Base-by-base conservation (phyloP, 2,113 vertebrate genomes). In the Heterocephalus glaber region DNA sequence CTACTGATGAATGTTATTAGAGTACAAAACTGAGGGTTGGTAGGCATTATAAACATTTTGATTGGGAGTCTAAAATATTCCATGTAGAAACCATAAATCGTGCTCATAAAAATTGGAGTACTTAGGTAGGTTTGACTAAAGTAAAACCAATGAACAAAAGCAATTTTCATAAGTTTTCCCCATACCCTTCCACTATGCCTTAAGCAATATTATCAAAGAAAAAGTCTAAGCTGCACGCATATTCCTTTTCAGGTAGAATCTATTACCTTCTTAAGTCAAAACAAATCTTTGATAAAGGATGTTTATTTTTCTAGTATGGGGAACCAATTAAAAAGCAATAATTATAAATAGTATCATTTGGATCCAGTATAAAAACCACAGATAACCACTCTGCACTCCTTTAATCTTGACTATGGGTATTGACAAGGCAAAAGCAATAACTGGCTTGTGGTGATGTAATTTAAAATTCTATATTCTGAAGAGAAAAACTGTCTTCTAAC, bases 391-490 rank as follows among this genome's bases (percentile, higher is more conserved):
- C 58, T 38, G 1, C 4, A 47, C 41, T 79, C 83, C 66, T 96
- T 88, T 70, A 58, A n/a, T 66, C 38, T 44, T 58, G 11, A 24
- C 33, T 86, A 30, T 61, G 65, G 74, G 77, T 49, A 88, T 41
- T 54, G 13, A 95, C 20, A 82, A 35, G 28, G 61, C 72, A 95
- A 86, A 96, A 87, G 70, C 2, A 74, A 14, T 61, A 77, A 79
- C 9, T 22, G 22, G 49, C 14, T 60, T 63, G 30, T 81, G 35
- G 8, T 76, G 49, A 95, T 72, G 41, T 30, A 83, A 86, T 61
- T 95, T 86, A 70, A 95, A 95, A 96, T 82, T 68, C 26, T 68
- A 14, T 83, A 80, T 97, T 96, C 92, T 80, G 49, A 66, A 33
- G 5, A 49, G 7, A 13, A 92, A 63, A 88, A 81, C 76, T 80